phyloP scores from a whole-genome alignment of 2,113 vertebrate species.

The Sapayoa aenigma region DNA sequence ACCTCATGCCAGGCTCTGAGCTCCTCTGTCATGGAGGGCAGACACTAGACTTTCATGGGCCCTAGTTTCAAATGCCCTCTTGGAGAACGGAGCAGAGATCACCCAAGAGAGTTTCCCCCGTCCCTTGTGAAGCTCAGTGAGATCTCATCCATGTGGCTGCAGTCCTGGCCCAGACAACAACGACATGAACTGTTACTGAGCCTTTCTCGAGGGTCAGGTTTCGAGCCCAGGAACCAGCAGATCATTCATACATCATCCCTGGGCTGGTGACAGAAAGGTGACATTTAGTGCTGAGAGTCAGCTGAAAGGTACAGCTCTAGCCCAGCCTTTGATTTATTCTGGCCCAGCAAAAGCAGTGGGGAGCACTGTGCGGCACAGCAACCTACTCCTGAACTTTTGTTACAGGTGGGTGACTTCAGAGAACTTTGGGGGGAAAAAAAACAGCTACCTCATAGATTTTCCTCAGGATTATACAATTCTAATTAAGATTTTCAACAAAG shows the following conservation, averaged over 20 bases:
- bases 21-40: neutral
- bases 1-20: neutral
- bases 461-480: neutral
- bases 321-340: neutral
- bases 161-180: neutral
- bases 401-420: neutral
- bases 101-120: neutral
- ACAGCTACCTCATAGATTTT: neutral
- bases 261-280: neutral
- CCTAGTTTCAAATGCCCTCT: neutral
- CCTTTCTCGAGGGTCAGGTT: neutral
- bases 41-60: neutral
- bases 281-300: neutral
- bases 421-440: rapidly evolving
- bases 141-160: neutral
- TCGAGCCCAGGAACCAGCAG: neutral
- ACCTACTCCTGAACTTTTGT: neutral
- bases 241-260: rapidly evolving
- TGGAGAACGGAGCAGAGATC: neutral
- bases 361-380: neutral
- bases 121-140: neutral
- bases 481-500: conserved; percentile 19
- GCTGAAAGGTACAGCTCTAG: neutral
- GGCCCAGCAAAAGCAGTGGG: neutral
- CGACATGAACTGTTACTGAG: rapidly evolving